These are phyloP conservation scores for Larimichthys crocea DNA, from an alignment of 2,113 vertebrate species.

Conservation along the genomic window DNA sequence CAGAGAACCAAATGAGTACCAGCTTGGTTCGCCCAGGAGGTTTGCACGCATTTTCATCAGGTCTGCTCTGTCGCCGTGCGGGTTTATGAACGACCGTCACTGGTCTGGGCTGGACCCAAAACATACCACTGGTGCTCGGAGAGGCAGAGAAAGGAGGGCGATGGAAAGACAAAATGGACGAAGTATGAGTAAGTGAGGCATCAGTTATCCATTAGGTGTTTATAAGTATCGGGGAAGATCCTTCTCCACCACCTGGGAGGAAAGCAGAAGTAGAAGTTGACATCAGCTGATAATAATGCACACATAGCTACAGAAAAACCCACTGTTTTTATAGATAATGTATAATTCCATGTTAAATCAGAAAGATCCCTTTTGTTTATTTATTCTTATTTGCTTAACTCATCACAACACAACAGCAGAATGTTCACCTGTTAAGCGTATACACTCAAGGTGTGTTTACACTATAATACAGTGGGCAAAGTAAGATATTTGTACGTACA, in stretches of 20 bases:
- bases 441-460: too few relatives aligned
- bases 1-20: constrained; percentile 41
- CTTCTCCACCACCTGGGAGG: constrained; percentile 89
- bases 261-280: constrained; percentile 5
- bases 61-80: constrained; percentile 84
- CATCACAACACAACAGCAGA: neutral
- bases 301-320: neutral
- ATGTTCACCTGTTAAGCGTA: neutral
- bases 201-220: constrained; percentile 9
- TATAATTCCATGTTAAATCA: neutral
- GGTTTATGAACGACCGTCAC: constrained; percentile 91
- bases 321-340: neutral
- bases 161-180: accelerated
- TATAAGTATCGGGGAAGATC: constrained; percentile 90
- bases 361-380: neutral
- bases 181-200: constrained; percentile 3
- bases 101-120: constrained; percentile 75
- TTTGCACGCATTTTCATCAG: constrained; percentile 89
- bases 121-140: constrained; percentile 43
- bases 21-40: constrained; percentile 71
- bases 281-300: neutral
- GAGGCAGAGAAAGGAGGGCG: constrained; percentile 25
- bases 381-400: neutral
- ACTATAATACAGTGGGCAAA: neutral
- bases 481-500: constrained; percentile 80